Evolutionary conservation across 1,140 invertebrate species (phyloP).

Genomic region (Pachyrhynchus sulphureomaculatus): DNA sequence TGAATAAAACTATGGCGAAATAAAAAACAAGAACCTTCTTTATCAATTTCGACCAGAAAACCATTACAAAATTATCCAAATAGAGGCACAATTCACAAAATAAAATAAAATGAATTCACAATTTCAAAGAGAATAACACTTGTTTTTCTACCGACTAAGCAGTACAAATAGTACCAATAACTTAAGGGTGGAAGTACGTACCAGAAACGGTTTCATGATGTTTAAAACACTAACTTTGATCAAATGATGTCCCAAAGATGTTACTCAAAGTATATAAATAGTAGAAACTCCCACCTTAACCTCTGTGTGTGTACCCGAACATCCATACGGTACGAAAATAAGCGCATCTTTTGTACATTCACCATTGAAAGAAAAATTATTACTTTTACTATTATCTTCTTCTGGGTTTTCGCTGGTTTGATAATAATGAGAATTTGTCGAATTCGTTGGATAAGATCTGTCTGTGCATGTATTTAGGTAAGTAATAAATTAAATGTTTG

Average conservation of each 20-base stretch:
- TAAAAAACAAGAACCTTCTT: no score
- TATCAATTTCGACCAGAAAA: no score
- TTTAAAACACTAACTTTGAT: slow-evolving; percentile 38
- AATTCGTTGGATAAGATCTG: not conserved
- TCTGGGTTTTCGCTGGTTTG: not conserved
- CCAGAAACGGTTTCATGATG: slow-evolving; percentile 42
- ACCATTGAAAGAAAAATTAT: slow-evolving; percentile 38
- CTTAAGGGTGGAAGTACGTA: slow-evolving; percentile 29
- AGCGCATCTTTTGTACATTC: slow-evolving; percentile 40
- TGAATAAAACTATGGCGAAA: no score
- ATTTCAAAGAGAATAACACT: no score
- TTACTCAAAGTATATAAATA: slow-evolving; percentile 37
- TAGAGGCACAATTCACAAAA: no score
- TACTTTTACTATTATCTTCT: slow-evolving; percentile 41
- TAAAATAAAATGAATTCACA: no score
- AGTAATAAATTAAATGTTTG: no score
- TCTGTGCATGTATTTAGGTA: not conserved
- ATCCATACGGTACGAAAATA: slow-evolving; percentile 31
- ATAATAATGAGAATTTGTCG: slow-evolving; percentile 26
- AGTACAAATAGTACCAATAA: not conserved
- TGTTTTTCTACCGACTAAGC: no score
- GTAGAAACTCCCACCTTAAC: slow-evolving; percentile 34
- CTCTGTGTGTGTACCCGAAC: not conserved
- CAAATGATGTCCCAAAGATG: slow-evolving; percentile 38
- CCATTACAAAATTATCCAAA: no score